phyloP scores from a whole-genome alignment of 2,888 invertebrate species.

The Boloria selene region DNA sequence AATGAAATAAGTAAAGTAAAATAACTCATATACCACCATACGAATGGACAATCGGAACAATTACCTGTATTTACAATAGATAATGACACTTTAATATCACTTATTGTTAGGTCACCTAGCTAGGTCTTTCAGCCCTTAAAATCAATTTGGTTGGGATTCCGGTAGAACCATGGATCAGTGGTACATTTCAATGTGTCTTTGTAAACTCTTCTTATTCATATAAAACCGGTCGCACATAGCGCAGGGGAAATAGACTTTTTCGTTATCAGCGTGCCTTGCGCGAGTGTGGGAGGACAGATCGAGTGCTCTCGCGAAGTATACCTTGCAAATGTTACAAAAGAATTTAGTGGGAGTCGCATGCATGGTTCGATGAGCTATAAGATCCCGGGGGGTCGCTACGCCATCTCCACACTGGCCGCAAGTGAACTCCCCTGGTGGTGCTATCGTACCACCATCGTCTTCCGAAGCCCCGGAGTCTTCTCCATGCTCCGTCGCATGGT shows the following conservation, averaged over 20 bases:
- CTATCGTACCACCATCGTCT: conserved; percentile 59
- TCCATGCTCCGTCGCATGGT: conserved; percentile 83
- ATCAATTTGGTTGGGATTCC: conserved; percentile 10
- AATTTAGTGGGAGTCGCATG: conserved; percentile 78
- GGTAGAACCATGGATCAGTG: conserved; percentile 61
- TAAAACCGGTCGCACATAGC: conserved; percentile 82
- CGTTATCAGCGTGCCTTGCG: conserved; percentile 76
- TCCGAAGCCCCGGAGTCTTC: conserved; percentile 68
- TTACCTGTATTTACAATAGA: conserved; percentile 41
- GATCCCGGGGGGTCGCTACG: conserved; percentile 78
- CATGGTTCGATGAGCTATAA: conserved; percentile 81
- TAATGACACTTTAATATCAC: conserved; percentile 39
- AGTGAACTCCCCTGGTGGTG: conserved; percentile 74
- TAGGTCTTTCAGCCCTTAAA: conserved; percentile 13
- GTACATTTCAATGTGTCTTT: conserved; percentile 79
- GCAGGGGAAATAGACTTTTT: conserved; percentile 82
- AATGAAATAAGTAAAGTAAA: conserved; percentile 49
- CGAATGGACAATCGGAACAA: conserved; percentile 22
- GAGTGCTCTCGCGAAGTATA: conserved; percentile 73
- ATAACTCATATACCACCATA: conserved; percentile 44
- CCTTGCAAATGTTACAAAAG: conserved; percentile 83
- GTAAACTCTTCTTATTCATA: conserved; percentile 79
- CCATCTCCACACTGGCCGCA: conserved; percentile 82
- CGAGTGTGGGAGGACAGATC: conserved; percentile 76
- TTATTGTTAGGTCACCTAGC: conserved; percentile 12